Base-by-base conservation (phyloP, 2,113 vertebrate genomes). In the Zootoca vivipara region DNA sequence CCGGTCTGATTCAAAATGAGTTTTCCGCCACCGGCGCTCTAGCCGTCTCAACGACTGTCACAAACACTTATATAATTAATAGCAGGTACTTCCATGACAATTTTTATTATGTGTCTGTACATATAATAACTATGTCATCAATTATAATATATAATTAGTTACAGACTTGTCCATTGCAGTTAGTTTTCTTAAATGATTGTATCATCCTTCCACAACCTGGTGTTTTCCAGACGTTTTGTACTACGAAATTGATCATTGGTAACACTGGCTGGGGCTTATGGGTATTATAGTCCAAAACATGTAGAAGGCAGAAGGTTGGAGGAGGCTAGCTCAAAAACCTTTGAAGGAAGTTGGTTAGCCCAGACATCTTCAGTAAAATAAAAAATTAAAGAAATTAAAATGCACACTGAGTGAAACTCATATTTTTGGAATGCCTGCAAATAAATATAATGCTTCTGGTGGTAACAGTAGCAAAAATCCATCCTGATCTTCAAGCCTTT, bases 401-500 rank as follows among this genome's bases (percentile, higher is more conserved):
- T 52, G 10, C 18, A 64, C 30, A 70, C 38, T 72, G 67, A 52
- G 30, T 72, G 24, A 72, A 85, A 38, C 10, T 30, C n/a, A 35
- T 30, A 22, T 72, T 83, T 83, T 46, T 72, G 15, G 26, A 84
- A 84, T 72, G 30, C 24, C 74, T 52, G 6, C n/a, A 52, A 78
- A 78, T 87, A 87, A 87, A 81, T 42, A n/a, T 64, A 42, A 74
- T 64, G 38, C 56, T 74, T 73, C 28, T 74, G 52, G 56, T 75
- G 30, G 62, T 67, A n/a, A 42, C 18, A 52, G 35, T 26, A 82
- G 4, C 30, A 87, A 82, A 86, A 35, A 33, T 84, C 42, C 38
- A 75, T 64, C 30, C 40, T 65, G 40, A 83, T 83, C 40, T 88
- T 83, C 40, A 69, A 67, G 42, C 87, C 62, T 88, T 88, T 83